Evolutionary conservation across 1,140 invertebrate species (phyloP).

Genomic region (Drosophila kanapiae): DNA sequence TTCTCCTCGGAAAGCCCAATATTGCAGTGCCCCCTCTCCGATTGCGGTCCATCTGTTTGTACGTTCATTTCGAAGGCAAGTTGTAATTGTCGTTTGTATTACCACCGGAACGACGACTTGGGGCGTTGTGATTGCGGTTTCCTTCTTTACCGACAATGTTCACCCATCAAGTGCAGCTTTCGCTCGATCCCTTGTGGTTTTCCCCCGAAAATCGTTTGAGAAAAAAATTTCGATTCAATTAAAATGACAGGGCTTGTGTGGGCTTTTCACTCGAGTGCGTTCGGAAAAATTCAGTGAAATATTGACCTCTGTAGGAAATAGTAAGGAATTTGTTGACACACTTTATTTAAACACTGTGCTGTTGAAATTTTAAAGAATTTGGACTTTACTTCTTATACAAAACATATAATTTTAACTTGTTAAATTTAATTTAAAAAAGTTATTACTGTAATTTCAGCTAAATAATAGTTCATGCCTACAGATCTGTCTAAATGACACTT

Average conservation of each 20-base stretch:
- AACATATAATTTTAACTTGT: too few species aligned
- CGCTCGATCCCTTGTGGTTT: conserved; percentile 21
- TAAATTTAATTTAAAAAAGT: too few species aligned
- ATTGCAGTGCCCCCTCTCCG: conserved; percentile 19
- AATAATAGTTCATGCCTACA: conserved; percentile 11
- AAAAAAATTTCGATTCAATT: conserved; percentile 41
- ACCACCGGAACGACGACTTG: conserved; percentile 57
- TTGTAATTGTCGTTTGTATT: conserved; percentile 82
- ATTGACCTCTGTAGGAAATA: neutral
- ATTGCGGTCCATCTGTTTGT: conserved; percentile 74
- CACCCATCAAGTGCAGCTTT: conserved; percentile 5
- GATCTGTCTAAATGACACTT: conserved; percentile 36
- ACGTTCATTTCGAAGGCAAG: conserved; percentile 61
- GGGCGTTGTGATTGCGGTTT: conserved; percentile 67
- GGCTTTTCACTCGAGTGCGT: conserved; percentile 21
- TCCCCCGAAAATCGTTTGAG: neutral
- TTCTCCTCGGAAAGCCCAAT: neutral
- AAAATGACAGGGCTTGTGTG: conserved; percentile 19
- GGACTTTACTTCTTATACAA: too few species aligned
- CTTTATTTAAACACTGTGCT: neutral
- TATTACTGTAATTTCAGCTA: too few species aligned
- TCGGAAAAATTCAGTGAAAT: neutral
- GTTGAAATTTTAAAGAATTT: too few species aligned
- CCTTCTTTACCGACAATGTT: conserved; percentile 19
- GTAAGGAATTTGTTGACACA: neutral